Percentiles rank a stretch among this genome's conserved stretches.
These are phyloP conservation scores for Pristis pectinata DNA, from an alignment of 2,797 vertebrate species.

Conservation along the genomic window DNA sequence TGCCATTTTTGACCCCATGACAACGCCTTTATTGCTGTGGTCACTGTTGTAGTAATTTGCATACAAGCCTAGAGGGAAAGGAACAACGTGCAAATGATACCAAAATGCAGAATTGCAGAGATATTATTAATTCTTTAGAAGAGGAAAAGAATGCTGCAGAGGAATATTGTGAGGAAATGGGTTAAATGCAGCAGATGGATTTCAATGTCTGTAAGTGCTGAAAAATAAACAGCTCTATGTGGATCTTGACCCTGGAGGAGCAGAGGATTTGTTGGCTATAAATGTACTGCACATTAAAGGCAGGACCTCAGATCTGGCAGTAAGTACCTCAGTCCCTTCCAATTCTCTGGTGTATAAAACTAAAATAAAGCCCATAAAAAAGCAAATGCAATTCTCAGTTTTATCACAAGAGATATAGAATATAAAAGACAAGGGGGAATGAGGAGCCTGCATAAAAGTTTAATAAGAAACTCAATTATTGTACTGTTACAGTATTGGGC, in stretches of 20 bases:
- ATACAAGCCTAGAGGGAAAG: not conserved
- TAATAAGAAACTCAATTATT: not conserved
- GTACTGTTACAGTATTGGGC: not conserved
- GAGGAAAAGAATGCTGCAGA: not conserved
- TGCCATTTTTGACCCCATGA: not conserved
- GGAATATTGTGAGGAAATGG: not conserved
- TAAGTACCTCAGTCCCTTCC: too few species aligned
- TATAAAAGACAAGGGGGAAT: not conserved
- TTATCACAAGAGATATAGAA: not conserved
- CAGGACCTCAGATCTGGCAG: not conserved
- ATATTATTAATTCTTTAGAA: not conserved
- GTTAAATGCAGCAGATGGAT: not conserved
- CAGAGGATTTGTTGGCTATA: not conserved
- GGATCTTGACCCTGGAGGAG: not conserved
- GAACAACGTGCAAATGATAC: not conserved
- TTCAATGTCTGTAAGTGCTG: not conserved
- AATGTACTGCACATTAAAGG: not conserved
- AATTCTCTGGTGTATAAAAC: too few species aligned
- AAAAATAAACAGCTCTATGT: not conserved
- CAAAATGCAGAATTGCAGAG: not conserved
- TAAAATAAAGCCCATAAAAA: not conserved
- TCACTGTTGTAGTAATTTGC: not conserved
- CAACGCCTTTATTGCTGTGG: not conserved
- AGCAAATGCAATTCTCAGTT: not conserved
- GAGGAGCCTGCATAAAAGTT: not conserved